Base-by-base conservation (phyloP, 2,113 vertebrate species). In the Catharus minimus region DNA sequence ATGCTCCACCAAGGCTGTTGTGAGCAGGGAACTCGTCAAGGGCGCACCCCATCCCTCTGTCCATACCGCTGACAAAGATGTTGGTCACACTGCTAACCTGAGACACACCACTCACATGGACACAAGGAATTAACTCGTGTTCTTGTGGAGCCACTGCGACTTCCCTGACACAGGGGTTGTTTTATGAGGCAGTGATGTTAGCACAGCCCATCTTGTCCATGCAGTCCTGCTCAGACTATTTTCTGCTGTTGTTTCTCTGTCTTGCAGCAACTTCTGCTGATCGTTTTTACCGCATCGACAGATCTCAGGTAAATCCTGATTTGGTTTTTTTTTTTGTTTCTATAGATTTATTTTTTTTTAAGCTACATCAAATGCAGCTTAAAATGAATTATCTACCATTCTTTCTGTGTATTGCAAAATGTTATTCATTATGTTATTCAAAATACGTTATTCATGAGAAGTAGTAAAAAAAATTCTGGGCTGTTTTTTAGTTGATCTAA, bases 231-330 rank as follows among this genome's bases (percentile, higher is more conserved):
- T 82, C 57, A 71, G 27, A 36, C 9, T 38, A 4, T 66, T 82
- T 80, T 78, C 62, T 89, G 74, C 24, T 84, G 21, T 82, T 91
- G 44, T 93, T 82, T 62, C 60, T 94, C 58, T 69, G 65, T 74
- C 80, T 95, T 91, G 22, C 96, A 99, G 99, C 99, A 87, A 99
- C 99, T 73, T 99, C 99, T 93, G 98, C 99, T 71, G 99, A 99
- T 94, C 98, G 98, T 73, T 99, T 99, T 97, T 99, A 99, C 93
- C 98, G 98, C 91, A 99, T 99, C 89, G 99, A 99, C 97, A 99
- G 99, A 97, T 99, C 99, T 98, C 99, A 99, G 98, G 99, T 99
- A 97, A 92, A 96, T 93, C n/a, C 85, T 53, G 64, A 65, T 69
- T 88, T 0, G 0, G 38, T 38, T 38, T 38, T 39, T 39, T 4